These are phyloP conservation scores for Mormoops blainvillei DNA, from an alignment of 2,113 vertebrate genomes.

Conservation along the genomic window DNA sequence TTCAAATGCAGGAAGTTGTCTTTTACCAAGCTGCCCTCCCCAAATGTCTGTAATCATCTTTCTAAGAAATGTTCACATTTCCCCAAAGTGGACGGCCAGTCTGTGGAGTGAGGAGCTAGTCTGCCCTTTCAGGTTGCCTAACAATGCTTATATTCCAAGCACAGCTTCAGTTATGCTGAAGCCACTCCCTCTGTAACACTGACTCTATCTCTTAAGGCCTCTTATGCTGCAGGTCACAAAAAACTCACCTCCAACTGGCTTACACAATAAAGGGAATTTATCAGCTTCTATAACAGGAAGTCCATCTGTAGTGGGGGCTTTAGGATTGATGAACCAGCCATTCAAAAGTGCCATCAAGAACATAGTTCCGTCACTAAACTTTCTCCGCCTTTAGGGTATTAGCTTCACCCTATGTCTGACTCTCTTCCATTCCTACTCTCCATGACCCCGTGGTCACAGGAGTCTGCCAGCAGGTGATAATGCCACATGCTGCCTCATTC, in stretches of 20 bases:
- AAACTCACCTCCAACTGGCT: background rate
- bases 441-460: background rate
- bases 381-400: background rate
- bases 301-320: background rate
- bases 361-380: background rate
- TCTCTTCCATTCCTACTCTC: background rate
- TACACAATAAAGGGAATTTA: background rate
- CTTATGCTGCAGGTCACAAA: background rate
- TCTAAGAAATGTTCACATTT: background rate
- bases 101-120: background rate
- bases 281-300: background rate
- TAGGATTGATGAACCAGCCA: background rate
- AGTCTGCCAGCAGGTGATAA: background rate
- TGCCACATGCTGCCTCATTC: background rate
- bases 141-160: background rate
- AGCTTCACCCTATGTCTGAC: background rate
- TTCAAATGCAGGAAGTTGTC: background rate
- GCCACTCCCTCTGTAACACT: background rate
- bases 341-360: background rate
- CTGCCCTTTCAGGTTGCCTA: background rate
- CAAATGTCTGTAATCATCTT: background rate
- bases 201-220: background rate
- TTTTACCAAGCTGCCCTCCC: background rate
- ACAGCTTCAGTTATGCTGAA: background rate
- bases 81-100: background rate